These are phyloP conservation scores for Arge pagana DNA, from an alignment of 2,888 invertebrate species.

Conservation along the genomic window DNA sequence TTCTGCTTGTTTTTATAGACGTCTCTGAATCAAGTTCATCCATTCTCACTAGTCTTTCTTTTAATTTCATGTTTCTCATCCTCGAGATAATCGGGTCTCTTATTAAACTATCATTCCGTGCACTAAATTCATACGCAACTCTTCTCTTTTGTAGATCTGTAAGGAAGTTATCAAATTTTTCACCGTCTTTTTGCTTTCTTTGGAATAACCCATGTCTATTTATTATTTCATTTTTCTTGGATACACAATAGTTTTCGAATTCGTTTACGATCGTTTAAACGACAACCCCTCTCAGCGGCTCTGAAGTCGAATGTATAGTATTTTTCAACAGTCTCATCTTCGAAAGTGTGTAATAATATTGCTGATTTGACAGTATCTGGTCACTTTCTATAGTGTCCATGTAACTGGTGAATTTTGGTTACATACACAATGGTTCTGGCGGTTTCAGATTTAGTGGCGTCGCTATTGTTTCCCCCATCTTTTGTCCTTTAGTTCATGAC, in stretches of 20 bases:
- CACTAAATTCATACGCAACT: constrained; percentile 33
- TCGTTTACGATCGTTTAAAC: too few relatives aligned
- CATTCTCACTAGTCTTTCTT: constrained; percentile 34
- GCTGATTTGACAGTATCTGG: too few relatives aligned
- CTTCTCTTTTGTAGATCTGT: constrained; percentile 34
- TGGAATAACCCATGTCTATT: constrained; percentile 35
- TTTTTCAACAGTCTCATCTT: too few relatives aligned
- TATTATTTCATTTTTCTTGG: constrained; percentile 30
- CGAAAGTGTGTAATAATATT: too few relatives aligned
- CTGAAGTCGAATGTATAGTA: too few relatives aligned
- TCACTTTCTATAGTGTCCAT: too few relatives aligned
- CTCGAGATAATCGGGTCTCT: constrained; percentile 35
- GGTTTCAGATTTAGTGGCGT: too few relatives aligned
- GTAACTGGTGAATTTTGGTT: too few relatives aligned
- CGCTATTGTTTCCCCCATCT: too few relatives aligned
- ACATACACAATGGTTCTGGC: too few relatives aligned
- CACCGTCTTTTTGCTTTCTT: constrained; percentile 28
- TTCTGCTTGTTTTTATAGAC: constrained; percentile 30
- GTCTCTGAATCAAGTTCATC: constrained; percentile 29
- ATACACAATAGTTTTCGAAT: constrained; percentile 26
- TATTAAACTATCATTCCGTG: constrained; percentile 33
- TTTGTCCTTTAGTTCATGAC: too few relatives aligned
- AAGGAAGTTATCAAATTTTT: constrained; percentile 33
- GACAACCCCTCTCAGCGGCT: too few relatives aligned
- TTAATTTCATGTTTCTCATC: constrained; percentile 30